Conservation (phyloP, 2,113 vertebrate genomes). For the Pelecanus crispus region DNA sequence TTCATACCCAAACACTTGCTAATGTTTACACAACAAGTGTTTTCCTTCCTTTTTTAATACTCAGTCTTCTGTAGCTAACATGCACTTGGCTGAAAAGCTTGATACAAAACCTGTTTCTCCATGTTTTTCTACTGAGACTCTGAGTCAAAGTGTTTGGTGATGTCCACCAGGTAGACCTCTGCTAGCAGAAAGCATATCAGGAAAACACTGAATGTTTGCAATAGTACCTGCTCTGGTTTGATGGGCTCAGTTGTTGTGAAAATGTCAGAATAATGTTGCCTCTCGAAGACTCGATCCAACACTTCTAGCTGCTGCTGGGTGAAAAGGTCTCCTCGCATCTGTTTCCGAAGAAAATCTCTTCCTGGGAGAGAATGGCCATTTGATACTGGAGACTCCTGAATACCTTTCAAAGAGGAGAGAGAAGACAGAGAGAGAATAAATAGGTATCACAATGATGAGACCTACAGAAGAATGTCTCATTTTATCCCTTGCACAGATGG, state of each 20-base stretch:
- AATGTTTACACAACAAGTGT: not conserved
- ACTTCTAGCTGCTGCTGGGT: conserved; percentile 98
- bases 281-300: conserved; percentile 96
- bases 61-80: not conserved
- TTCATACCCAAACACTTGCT: not conserved
- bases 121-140: not conserved
- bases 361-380: conserved; percentile 92
- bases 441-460: not conserved
- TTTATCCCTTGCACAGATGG: not conserved
- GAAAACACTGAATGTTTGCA: not conserved
- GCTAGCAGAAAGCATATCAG: not conserved
- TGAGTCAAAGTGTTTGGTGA: not conserved
- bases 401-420: conserved; percentile 74
- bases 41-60: not conserved
- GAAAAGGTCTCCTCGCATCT: conserved; percentile 98
- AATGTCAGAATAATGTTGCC: conserved; percentile 90
- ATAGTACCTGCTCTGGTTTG: conserved; percentile 94
- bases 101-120: not conserved
- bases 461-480: not conserved
- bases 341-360: conserved; percentile 98
- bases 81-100: not conserved
- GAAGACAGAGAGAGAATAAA: conserved; percentile 1
- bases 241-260: conserved; percentile 88
- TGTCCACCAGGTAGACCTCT: not conserved
- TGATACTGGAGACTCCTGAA: conserved; percentile 94